A percentile compares a stretch with the other conserved stretches of the same genome.
These are phyloP conservation scores for Scomberomorus guttatus DNA, from an alignment of 2,797 vertebrate genomes.

Conservation along the genomic window DNA sequence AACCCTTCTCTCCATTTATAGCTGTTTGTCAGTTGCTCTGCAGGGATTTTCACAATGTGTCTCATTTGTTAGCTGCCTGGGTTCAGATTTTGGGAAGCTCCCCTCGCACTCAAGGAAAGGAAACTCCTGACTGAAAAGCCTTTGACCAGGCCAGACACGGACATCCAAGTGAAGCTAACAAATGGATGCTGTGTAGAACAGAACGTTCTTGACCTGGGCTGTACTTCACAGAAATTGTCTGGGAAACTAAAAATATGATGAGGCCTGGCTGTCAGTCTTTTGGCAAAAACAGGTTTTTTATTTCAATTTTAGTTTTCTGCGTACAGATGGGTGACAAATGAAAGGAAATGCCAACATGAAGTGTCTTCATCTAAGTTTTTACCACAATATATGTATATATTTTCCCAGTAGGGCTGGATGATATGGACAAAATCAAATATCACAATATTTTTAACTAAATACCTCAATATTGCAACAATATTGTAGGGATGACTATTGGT, in stretches of 20 bases:
- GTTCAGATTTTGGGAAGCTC: background rate
- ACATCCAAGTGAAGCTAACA: conserved; percentile 14
- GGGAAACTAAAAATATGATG: background rate
- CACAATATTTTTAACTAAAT: no score
- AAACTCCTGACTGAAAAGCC: background rate
- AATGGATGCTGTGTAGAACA: conserved; percentile 11
- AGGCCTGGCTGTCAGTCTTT: background rate
- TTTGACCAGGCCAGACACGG: background rate
- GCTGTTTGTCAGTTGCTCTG: conserved; percentile 11
- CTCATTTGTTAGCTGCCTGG: conserved; percentile 31
- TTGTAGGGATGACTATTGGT: no score
- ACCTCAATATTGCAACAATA: no score
- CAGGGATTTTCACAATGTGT: conserved; percentile 31
- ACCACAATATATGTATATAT: no score
- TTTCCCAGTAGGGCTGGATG: no score
- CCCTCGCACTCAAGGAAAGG: background rate
- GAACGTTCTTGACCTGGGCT: background rate
- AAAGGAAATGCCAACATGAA: background rate
- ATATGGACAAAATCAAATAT: no score
- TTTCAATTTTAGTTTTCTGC: background rate
- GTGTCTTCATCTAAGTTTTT: no score
- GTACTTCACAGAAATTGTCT: background rate
- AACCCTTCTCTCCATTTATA: conserved; percentile 32
- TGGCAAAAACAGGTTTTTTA: background rate
- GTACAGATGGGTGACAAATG: background rate